Conservation (phyloP, 1,140 invertebrate genomes). For the Drosophila micromelanica region DNA sequence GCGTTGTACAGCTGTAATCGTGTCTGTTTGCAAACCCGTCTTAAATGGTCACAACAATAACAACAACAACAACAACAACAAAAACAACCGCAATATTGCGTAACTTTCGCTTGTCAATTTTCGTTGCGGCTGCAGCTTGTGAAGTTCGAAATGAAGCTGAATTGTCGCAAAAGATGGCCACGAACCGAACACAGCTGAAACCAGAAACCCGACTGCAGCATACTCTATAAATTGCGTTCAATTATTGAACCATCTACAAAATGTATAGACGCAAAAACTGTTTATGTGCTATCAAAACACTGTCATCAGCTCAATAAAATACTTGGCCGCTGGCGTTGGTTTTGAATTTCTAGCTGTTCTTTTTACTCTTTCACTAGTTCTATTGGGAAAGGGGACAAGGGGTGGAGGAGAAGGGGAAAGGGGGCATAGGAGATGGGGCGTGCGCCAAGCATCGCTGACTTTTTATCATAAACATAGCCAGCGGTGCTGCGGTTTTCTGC, state of each 20-base stretch:
- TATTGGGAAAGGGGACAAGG: slow-evolving; percentile 42
- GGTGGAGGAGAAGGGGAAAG: slow-evolving; percentile 8
- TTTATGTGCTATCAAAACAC: slow-evolving; percentile 64
- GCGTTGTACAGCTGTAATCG: slow-evolving; percentile 37
- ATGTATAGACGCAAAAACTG: slow-evolving; percentile 46
- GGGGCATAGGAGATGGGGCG: slow-evolving; percentile 1
- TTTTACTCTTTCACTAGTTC: slow-evolving; percentile 32
- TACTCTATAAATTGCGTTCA: slow-evolving; percentile 10
- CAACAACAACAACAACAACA: neutral
- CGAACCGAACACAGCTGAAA: neutral
- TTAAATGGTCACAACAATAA: slow-evolving; percentile 3
- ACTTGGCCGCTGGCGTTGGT: slow-evolving; percentile 57
- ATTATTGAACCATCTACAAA: slow-evolving; percentile 56
- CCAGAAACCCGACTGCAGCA: neutral
- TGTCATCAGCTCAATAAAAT: slow-evolving; percentile 55
- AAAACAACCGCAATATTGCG: slow-evolving; percentile 33
- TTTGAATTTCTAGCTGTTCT: slow-evolving; percentile 64
- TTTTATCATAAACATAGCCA: slow-evolving; percentile 68
- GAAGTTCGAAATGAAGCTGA: slow-evolving; percentile 8
- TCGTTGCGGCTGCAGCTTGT: slow-evolving; percentile 4
- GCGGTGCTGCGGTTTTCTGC: slow-evolving; percentile 17
- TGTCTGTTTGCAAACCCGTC: slow-evolving; percentile 51
- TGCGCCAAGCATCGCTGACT: slow-evolving; percentile 70
- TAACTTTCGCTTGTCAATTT: slow-evolving; percentile 64
- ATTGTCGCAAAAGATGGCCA: slow-evolving; percentile 14